Conservation (phyloP, 2,888 invertebrate genomes). For the Drosophila pegasa region DNA sequence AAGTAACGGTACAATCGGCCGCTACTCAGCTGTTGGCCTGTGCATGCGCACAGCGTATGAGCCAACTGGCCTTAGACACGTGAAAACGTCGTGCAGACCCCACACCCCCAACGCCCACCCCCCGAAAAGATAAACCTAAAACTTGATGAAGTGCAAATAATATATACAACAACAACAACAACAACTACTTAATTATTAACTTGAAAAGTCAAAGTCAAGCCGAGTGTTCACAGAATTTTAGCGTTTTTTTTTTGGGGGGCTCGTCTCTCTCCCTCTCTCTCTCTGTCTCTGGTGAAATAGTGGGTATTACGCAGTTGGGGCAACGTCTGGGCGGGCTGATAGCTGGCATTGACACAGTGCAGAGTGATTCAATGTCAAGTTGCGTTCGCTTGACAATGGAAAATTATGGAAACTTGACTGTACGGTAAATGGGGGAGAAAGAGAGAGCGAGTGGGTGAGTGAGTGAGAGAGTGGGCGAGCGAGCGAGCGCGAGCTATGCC, state of each 20-base stretch:
- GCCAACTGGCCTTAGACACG: slow-evolving; percentile 47
- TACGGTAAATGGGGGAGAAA: not conserved
- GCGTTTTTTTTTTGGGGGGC: slow-evolving; percentile 70
- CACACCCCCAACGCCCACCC: slow-evolving; percentile 26
- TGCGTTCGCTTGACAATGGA: slow-evolving; percentile 40
- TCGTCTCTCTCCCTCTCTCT: no score
- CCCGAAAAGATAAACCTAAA: slow-evolving; percentile 41
- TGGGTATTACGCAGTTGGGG: slow-evolving; percentile 11
- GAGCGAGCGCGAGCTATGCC: slow-evolving; percentile 26
- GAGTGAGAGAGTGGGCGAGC: not conserved
- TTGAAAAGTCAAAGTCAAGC: slow-evolving; percentile 32
- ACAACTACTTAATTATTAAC: slow-evolving; percentile 4
- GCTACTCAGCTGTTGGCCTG: slow-evolving; percentile 36
- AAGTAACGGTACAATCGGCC: slow-evolving; percentile 49
- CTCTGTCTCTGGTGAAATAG: slow-evolving; percentile 75
- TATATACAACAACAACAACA: not conserved
- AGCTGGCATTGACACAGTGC: slow-evolving; percentile 5
- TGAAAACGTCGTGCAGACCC: slow-evolving; percentile 69
- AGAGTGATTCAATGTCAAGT: slow-evolving; percentile 46
- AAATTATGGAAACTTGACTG: slow-evolving; percentile 23
- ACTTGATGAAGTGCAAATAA: slow-evolving; percentile 9
- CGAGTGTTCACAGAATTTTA: not conserved
- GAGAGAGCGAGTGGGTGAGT: slow-evolving; percentile 1
- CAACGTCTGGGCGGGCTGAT: no score
- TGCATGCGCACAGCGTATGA: slow-evolving; percentile 62